Percentiles rank a stretch among this genome's conserved stretches.
These are phyloP conservation scores for Esox niger DNA, from an alignment of 2,113 vertebrate genomes.

Conservation along the genomic window DNA sequence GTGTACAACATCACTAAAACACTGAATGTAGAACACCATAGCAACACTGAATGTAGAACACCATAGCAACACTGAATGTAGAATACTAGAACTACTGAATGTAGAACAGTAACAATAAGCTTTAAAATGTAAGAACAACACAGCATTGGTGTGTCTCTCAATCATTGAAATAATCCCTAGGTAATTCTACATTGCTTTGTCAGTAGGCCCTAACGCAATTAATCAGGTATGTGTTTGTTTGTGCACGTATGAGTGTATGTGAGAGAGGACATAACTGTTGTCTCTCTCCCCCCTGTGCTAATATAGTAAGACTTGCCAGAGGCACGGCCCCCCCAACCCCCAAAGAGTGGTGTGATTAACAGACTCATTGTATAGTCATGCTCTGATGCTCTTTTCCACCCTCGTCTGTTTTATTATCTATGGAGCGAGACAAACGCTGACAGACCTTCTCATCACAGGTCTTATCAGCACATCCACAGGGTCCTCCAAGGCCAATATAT, in stretches of 20 bases:
- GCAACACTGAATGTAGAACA: no score
- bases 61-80: no score
- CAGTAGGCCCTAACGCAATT: not conserved
- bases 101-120: not conserved
- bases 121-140: not conserved
- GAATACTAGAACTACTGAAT: no score
- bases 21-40: no score
- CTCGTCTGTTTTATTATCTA: constrained; percentile 50
- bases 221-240: no score
- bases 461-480: no score
- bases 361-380: constrained; percentile 67
- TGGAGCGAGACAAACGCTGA: no score
- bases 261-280: no score
- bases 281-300: not conserved
- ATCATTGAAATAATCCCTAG: not conserved
- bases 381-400: constrained; percentile 54
- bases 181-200: not conserved
- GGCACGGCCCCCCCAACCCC: constrained; percentile 33
- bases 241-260: no score
- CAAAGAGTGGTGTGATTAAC: constrained; percentile 60
- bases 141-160: not conserved
- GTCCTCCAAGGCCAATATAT: no score
- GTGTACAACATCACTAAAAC: no score
- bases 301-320: constrained; percentile 36
- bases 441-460: no score